Base-by-base conservation (phyloP, 2,888 invertebrate genomes). In the Microchrysa polita region DNA sequence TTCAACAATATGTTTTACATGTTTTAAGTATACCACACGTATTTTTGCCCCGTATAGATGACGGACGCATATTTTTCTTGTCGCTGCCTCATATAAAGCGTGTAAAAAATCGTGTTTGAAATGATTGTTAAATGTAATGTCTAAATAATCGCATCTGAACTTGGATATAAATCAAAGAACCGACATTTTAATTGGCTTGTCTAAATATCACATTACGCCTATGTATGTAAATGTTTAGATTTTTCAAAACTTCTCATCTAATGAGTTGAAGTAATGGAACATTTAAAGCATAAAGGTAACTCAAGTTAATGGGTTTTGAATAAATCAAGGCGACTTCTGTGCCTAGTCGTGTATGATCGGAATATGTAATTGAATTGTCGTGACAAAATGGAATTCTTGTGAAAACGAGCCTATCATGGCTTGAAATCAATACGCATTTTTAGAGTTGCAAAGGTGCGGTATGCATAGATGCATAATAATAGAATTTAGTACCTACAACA, bases 281-380 rank as follows among this genome's bases (percentile, higher is more conserved):
- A n/a, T n/a, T n/a, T n/a, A n/a, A n/a, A n/a, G n/a, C n/a, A n/a
- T n/a, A n/a, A n/a, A n/a, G n/a, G n/a, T n/a, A n/a, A n/a, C n/a
- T n/a, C n/a, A n/a, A n/a, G n/a, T n/a, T n/a, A n/a, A n/a, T n/a
- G n/a, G n/a, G n/a, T n/a, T n/a, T n/a, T 34, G 16, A 48, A 48
- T 48, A n/a, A n/a, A n/a, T n/a, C 5, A 48, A 48, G 5, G 48
- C 48, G 40, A 27, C 59, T 18, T 40, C n/a, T 53, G 52, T 67
- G 52, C n/a, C n/a, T 16, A 23, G 16, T 12, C 10, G 53, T 23
- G 34, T 67, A 53, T 67, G 67, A 67, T 67, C 67, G 1, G 67
- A 67, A 67, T 67, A n/a, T n/a, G n/a, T n/a, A 67, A 67, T 67
- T 53, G 27, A 67, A 52, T 20, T 67, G 67, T 53, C 67, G 67